Evolutionary conservation across 2,797 vertebrate species (phyloP).

Genomic region (Hippopotamyrus pictus): DNA sequence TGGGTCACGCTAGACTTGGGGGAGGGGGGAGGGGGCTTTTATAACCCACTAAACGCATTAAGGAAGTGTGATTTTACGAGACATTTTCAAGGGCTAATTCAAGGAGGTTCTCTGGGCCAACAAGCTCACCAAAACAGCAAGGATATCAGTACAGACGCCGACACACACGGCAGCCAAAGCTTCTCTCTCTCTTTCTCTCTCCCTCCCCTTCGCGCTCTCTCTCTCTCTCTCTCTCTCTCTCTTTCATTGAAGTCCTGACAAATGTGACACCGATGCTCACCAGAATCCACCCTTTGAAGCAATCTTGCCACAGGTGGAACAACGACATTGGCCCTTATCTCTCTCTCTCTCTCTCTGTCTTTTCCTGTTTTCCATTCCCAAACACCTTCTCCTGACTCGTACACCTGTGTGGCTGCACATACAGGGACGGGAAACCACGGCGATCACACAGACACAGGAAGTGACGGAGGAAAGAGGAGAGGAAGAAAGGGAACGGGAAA

Average conservation of each 20-base stretch:
- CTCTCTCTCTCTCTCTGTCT: background rate
- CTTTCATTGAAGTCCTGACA: constrained; percentile 4
- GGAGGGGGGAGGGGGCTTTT: background rate
- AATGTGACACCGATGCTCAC: background rate
- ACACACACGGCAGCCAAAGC: background rate
- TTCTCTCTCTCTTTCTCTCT: background rate
- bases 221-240: background rate
- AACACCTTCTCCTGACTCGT: background rate
- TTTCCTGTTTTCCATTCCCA: background rate
- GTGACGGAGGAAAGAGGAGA: background rate
- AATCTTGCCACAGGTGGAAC: background rate
- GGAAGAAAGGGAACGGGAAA: background rate
- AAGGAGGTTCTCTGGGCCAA: background rate
- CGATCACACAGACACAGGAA: background rate
- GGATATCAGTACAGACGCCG: background rate
- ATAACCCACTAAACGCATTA: background rate
- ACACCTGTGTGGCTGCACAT: background rate
- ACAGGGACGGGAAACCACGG: background rate
- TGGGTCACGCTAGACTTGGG: background rate
- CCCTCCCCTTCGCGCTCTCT: background rate
- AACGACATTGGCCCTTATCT: constrained; percentile 1
- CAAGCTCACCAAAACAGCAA: background rate
- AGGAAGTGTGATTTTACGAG: background rate
- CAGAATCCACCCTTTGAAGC: background rate
- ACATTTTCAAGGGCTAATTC: background rate